These are phyloP conservation scores for Lepus timidus DNA, from an alignment of 2,113 vertebrate genomes.

Conservation along the genomic window DNA sequence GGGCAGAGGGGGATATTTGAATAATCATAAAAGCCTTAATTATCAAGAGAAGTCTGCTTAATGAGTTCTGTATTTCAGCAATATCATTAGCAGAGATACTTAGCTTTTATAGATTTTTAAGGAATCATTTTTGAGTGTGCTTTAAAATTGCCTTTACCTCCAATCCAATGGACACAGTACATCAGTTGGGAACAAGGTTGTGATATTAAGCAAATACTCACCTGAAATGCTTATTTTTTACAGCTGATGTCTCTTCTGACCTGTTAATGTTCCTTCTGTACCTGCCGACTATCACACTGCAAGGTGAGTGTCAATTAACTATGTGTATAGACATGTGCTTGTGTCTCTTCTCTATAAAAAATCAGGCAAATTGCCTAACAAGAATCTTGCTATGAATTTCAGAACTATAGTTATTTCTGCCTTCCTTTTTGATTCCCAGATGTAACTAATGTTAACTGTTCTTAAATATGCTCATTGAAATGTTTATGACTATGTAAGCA, in stretches of 20 bases:
- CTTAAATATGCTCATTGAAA: constrained; percentile 25
- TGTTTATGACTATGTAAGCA: not conserved
- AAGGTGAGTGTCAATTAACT: not conserved
- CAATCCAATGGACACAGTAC: not conserved
- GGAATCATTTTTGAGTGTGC: not conserved
- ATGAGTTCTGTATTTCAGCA: constrained; percentile 31
- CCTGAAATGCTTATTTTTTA: not conserved
- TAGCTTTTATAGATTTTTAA: not conserved
- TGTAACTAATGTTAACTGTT: not conserved
- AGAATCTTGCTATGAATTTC: not conserved
- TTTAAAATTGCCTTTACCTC: constrained; percentile 6
- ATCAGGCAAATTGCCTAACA: not conserved
- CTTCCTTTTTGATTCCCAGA: not conserved
- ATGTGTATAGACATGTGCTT: not conserved
- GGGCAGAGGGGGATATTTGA: not conserved
- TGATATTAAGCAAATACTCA: not conserved
- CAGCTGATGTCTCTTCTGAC: not conserved
- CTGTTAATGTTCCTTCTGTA: not conserved
- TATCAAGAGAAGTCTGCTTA: not conserved
- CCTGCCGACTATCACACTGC: not conserved
- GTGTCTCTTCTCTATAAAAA: not conserved
- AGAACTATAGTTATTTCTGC: not conserved
- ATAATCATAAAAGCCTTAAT: constrained; percentile 25
- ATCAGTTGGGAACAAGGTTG: not conserved
- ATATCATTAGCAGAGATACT: not conserved